phyloP scores from a whole-genome alignment of 2,888 invertebrate species.

The Scrobipalpa costella region DNA sequence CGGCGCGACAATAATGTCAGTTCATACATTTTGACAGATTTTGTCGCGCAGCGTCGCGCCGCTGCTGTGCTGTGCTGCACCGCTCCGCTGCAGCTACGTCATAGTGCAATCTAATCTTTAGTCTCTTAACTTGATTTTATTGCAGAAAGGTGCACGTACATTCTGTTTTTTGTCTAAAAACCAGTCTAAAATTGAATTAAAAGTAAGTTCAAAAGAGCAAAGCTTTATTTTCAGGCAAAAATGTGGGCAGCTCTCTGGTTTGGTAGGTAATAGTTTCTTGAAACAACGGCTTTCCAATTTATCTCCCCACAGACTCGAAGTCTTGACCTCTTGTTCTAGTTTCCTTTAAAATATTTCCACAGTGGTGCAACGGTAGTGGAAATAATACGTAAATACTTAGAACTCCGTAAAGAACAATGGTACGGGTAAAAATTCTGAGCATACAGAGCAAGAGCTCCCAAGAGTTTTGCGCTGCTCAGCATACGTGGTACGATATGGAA shows the following conservation, averaged over 20 bases:
- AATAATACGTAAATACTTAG: conserved; percentile 33
- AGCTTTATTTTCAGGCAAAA: conserved; percentile 18
- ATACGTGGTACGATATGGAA: conserved; percentile 12
- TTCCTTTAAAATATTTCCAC: conserved; percentile 24
- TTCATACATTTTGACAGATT: too few relatives aligned
- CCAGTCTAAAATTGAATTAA: too few relatives aligned
- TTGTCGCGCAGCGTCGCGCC: too few relatives aligned
- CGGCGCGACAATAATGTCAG: too few relatives aligned
- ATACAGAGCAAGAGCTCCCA: conserved; percentile 21
- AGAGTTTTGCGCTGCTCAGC: conserved; percentile 15
- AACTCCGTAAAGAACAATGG: conserved; percentile 22
- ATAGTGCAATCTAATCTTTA: too few relatives aligned
- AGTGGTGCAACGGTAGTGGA: conserved; percentile 31
- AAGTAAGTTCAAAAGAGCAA: not conserved
- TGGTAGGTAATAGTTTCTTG: not conserved
- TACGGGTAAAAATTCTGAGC: conserved; percentile 22
- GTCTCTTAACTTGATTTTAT: too few relatives aligned
- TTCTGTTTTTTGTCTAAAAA: too few relatives aligned
- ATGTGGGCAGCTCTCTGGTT: conserved; percentile 11
- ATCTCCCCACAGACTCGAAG: conserved; percentile 11
- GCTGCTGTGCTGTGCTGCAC: too few relatives aligned
- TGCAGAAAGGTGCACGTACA: too few relatives aligned
- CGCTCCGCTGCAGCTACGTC: too few relatives aligned
- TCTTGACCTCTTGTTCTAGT: conserved; percentile 25
- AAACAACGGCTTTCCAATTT: conserved; percentile 21